A percentile compares a stretch with the other conserved stretches of the same genome.
phyloP scores from a whole-genome alignment of 1,140 invertebrate species.

The Aphelenchoides avenae region DNA sequence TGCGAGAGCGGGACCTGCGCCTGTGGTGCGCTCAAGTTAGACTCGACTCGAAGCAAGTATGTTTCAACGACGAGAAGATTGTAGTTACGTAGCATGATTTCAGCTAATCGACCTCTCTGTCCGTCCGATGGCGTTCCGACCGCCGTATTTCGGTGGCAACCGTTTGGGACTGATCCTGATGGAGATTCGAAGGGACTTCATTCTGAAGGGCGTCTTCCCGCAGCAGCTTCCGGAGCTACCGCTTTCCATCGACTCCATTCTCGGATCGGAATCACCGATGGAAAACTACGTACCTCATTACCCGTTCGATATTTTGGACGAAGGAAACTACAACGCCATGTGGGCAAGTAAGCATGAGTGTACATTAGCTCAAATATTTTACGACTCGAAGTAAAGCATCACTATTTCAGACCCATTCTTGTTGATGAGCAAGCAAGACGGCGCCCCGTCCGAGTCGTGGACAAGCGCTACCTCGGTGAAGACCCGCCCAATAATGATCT shows the following conservation, averaged over 20 bases:
- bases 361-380: neutral
- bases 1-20: conserved; percentile 53
- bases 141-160: conserved; percentile 56
- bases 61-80: conserved; percentile 1
- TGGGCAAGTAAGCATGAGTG: conserved; percentile 45
- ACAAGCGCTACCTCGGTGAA: conserved; percentile 23
- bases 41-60: conserved; percentile 43
- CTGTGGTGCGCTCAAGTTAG: conserved; percentile 42
- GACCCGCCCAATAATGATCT: conserved; percentile 12
- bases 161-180: conserved; percentile 54
- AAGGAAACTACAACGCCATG: conserved; percentile 39
- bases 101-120: conserved; percentile 51
- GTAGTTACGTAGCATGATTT: neutral
- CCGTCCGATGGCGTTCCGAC: conserved; percentile 52
- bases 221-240: conserved; percentile 50
- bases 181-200: conserved; percentile 56
- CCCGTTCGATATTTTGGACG: conserved; percentile 45
- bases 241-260: conserved; percentile 42
- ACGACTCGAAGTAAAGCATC: neutral
- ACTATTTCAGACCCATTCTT: conserved; percentile 37
- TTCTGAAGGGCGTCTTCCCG: conserved; percentile 54
- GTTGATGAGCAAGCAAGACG: conserved; percentile 38
- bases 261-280: conserved; percentile 55
- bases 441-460: conserved; percentile 14
- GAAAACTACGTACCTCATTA: conserved; percentile 45